phyloP scores from a whole-genome alignment of 2,888 invertebrate genomes.

The Nineta flava region DNA sequence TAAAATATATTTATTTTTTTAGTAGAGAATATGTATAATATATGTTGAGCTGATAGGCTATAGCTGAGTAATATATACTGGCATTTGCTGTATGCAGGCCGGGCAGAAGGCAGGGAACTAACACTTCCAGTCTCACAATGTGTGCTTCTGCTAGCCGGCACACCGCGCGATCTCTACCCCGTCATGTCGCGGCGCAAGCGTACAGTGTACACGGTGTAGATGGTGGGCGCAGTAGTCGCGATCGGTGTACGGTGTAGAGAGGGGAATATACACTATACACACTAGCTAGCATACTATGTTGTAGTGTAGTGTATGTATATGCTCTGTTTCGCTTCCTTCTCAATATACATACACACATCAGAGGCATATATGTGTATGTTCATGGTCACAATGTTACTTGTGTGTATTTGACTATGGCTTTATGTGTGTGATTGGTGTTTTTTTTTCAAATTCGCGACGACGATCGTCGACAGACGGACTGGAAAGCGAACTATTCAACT shows the following conservation, averaged over 20 bases:
- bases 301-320: neutral
- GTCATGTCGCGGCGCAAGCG: too few species aligned
- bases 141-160: neutral
- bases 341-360: too few species aligned
- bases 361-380: neutral
- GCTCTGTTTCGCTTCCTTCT: neutral
- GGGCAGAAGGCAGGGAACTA: conserved; percentile 4
- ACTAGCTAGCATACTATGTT: neutral
- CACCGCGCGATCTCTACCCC: neutral
- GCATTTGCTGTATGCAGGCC: conserved; percentile 5
- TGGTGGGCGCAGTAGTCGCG: too few species aligned
- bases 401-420: neutral
- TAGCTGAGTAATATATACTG: conserved; percentile 3
- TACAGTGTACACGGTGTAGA: too few species aligned
- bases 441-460: too few species aligned
- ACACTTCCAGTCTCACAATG: conserved; percentile 2
- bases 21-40: neutral
- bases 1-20: neutral
- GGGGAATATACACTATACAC: too few species aligned
- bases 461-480: neutral
- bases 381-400: neutral
- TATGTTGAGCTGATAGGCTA: conserved; percentile 2
- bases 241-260: too few species aligned
- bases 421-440: neutral
- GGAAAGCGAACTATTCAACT: neutral